phyloP scores from a whole-genome alignment of 2,113 vertebrate species.

The Enhydra lutris region DNA sequence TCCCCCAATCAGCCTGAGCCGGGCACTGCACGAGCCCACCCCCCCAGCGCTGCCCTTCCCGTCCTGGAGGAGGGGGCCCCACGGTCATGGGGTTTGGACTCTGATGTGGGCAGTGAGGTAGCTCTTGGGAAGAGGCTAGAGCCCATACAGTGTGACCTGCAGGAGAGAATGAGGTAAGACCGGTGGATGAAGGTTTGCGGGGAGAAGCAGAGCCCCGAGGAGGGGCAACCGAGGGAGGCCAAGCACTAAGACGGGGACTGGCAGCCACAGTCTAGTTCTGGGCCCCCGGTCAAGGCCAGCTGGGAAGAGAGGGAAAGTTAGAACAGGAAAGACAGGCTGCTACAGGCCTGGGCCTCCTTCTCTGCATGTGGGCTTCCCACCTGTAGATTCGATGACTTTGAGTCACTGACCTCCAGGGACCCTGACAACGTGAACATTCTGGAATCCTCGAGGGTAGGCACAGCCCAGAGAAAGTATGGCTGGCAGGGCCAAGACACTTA shows the following conservation, averaged over 20 bases:
- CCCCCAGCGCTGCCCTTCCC: not conserved
- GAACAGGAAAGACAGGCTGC: not conserved
- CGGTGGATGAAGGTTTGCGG: fast-evolving
- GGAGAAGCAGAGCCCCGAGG: not conserved
- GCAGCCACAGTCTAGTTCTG: not conserved
- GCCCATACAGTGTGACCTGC: fast-evolving
- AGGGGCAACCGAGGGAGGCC: too few species aligned
- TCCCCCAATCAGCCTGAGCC: not conserved
- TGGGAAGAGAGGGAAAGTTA: too few species aligned
- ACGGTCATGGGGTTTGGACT: not conserved
- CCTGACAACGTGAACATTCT: not conserved
- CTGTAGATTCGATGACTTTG: not conserved
- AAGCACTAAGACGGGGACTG: too few species aligned
- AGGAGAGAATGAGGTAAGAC: not conserved
- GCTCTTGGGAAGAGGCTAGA: not conserved
- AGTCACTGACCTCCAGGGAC: too few species aligned
- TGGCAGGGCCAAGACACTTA: not conserved
- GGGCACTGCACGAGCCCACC: too few species aligned
- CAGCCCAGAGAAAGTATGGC: not conserved
- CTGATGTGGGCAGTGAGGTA: not conserved
- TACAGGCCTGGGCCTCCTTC: too few species aligned
- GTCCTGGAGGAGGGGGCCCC: not conserved
- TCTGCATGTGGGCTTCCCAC: not conserved
- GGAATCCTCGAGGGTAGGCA: not conserved
- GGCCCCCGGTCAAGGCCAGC: too few species aligned